These are phyloP conservation scores for Chrysina gloriosa DNA, from an alignment of 2,888 invertebrate species.

Conservation along the genomic window DNA sequence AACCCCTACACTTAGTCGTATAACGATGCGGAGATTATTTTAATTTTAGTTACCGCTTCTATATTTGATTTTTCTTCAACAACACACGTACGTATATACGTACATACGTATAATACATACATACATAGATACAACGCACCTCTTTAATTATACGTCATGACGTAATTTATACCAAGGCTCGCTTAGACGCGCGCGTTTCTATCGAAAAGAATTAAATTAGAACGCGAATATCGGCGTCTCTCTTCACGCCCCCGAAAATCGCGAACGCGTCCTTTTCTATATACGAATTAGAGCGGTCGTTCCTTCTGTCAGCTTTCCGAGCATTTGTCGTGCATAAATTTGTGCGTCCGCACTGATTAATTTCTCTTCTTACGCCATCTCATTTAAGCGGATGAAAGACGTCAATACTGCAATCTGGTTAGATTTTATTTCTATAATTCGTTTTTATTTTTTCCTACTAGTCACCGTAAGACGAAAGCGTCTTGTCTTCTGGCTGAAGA, in stretches of 20 bases:
- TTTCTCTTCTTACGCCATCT: slow-evolving; percentile 7
- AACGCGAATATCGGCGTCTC: slow-evolving; percentile 50
- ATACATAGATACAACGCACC: slow-evolving; percentile 41
- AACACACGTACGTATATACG: slow-evolving; percentile 46
- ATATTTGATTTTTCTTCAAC: slow-evolving; percentile 59
- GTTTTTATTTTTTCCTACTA: no score
- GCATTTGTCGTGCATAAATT: slow-evolving; percentile 1
- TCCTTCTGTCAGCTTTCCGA: neutral
- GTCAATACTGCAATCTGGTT: no score
- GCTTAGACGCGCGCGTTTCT: slow-evolving; percentile 51
- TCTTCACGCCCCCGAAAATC: slow-evolving; percentile 15
- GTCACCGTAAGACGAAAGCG: no score
- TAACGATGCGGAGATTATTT: slow-evolving; percentile 61
- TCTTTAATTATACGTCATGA: slow-evolving; percentile 59
- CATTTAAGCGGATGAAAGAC: no score
- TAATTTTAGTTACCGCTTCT: slow-evolving; percentile 62
- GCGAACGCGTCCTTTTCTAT: slow-evolving; percentile 8
- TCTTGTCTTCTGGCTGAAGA: no score
- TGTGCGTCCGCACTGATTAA: neutral
- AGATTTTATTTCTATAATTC: no score
- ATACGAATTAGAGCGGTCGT: neutral
- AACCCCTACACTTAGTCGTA: slow-evolving; percentile 58
- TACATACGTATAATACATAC: slow-evolving; percentile 23
- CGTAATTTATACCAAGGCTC: slow-evolving; percentile 56
- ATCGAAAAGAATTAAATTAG: slow-evolving; percentile 54